phyloP scores from a whole-genome alignment of 2,888 invertebrate species.

The Cyclophora punctaria region DNA sequence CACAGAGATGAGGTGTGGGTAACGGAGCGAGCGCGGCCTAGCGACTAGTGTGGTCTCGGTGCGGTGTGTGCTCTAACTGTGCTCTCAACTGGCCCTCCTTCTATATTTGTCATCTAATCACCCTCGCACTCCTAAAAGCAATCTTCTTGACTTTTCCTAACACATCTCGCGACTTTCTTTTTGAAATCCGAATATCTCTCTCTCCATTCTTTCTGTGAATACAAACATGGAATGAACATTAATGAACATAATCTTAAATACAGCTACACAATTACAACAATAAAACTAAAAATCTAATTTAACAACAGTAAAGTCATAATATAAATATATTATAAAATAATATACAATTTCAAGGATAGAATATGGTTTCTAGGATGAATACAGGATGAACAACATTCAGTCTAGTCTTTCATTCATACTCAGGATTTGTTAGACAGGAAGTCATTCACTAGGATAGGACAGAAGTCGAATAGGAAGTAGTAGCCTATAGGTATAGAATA shows the following conservation, averaged over 20 bases:
- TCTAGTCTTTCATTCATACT: too few species aligned
- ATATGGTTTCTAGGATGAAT: too few species aligned
- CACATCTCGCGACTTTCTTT: conserved; percentile 97
- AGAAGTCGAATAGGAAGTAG: too few species aligned
- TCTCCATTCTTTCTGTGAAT: conserved; percentile 97
- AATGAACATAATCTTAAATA: conserved; percentile 4
- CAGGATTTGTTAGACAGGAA: too few species aligned
- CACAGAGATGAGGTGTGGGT: conserved; percentile 47
- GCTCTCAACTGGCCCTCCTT: conserved; percentile 58
- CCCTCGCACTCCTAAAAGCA: conserved; percentile 83
- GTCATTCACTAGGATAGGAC: too few species aligned
- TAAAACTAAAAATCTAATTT: too few species aligned
- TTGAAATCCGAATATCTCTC: conserved; percentile 98
- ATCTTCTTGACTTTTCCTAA: conserved; percentile 99
- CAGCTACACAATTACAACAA: too few species aligned
- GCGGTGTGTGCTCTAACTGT: conserved; percentile 36
- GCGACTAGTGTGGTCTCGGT: conserved; percentile 25
- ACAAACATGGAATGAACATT: conserved; percentile 40
- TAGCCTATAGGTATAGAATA: background rate
- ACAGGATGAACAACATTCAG: too few species aligned
- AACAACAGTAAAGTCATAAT: too few species aligned
- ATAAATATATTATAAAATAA: too few species aligned
- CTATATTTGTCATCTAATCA: conserved; percentile 50
- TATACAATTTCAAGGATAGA: too few species aligned
- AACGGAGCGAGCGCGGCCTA: conserved; percentile 38